Conservation (phyloP, 1,140 invertebrate genomes). For the Halesus radiatus region DNA sequence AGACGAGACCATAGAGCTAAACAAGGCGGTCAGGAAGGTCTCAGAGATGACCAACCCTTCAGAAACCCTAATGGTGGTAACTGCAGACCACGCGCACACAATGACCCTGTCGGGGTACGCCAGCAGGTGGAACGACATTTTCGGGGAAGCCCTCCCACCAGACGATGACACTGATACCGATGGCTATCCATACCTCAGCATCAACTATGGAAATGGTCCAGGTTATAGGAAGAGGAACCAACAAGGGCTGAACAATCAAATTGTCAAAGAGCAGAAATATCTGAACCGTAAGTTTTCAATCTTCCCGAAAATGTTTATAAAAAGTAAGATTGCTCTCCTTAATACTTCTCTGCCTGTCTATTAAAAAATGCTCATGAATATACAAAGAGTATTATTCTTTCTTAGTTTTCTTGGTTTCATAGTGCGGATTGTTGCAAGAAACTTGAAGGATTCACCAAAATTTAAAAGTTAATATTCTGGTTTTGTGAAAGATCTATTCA, state of each 20-base stretch:
- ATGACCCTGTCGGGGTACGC: conserved; percentile 66
- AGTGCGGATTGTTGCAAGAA: too few species aligned
- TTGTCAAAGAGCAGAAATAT: neutral
- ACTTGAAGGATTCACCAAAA: too few species aligned
- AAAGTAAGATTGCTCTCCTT: too few species aligned
- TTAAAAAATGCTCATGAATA: too few species aligned
- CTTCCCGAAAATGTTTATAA: too few species aligned
- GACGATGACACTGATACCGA: neutral
- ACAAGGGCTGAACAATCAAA: neutral
- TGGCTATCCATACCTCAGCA: conserved; percentile 11
- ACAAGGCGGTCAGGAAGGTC: conserved; percentile 76
- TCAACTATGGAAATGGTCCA: conserved; percentile 48
- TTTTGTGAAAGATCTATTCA: too few species aligned
- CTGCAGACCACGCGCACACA: conserved; percentile 79
- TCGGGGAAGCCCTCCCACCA: neutral
- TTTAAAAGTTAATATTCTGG: too few species aligned
- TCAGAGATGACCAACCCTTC: conserved; percentile 70
- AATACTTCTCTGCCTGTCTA: too few species aligned
- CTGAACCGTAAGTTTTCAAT: conserved; percentile 1
- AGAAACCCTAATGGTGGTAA: conserved; percentile 79
- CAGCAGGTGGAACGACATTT: conserved; percentile 28
- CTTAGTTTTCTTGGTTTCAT: too few species aligned
- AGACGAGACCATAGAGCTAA: conserved; percentile 79
- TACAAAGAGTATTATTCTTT: too few species aligned
- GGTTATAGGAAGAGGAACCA: conserved; percentile 30